Evolutionary conservation across 2,888 invertebrate species (phyloP).

Genomic region (Sarcophaga carnaria): DNA sequence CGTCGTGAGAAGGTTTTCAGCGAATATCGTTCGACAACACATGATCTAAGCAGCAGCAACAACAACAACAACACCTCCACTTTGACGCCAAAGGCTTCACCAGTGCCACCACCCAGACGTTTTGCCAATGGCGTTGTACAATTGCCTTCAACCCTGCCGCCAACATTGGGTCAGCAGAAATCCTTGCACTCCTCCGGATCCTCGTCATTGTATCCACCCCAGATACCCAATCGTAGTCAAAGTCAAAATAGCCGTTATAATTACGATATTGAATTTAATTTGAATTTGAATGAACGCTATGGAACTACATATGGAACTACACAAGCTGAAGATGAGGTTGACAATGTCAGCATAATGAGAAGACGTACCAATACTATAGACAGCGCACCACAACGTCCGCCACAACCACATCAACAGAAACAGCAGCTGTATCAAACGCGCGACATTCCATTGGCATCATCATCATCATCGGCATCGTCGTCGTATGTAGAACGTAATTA

Average conservation of each 20-base stretch:
- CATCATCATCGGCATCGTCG: constrained; percentile 72
- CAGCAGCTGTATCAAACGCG: constrained; percentile 73
- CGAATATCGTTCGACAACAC: constrained; percentile 72
- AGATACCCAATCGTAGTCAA: constrained; percentile 64
- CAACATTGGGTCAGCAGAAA: constrained; percentile 69
- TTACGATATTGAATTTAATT: constrained; percentile 78
- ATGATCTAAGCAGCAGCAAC: constrained; percentile 50
- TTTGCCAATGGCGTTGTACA: constrained; percentile 64
- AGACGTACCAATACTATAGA: constrained; percentile 72
- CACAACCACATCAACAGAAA: constrained; percentile 58
- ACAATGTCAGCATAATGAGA: constrained; percentile 60
- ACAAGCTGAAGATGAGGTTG: constrained; percentile 49
- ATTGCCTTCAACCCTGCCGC: constrained; percentile 71
- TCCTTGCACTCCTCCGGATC: constrained; percentile 68
- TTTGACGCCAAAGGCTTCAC: constrained; percentile 41
- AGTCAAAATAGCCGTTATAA: constrained; percentile 74
- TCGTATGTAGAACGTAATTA: constrained; percentile 80
- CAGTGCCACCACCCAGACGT: constrained; percentile 64
- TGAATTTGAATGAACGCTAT: constrained; percentile 74
- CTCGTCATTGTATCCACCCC: constrained; percentile 55
- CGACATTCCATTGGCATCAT: constrained; percentile 75
- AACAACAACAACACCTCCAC: background rate
- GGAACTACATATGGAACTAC: background rate
- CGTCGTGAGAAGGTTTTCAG: constrained; percentile 81
- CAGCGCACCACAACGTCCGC: constrained; percentile 70